These are phyloP conservation scores for Theonella swinhoei DNA, from an alignment of 37 sponge, comb jelly and placozoan genomes.

Conservation along the genomic window DNA sequence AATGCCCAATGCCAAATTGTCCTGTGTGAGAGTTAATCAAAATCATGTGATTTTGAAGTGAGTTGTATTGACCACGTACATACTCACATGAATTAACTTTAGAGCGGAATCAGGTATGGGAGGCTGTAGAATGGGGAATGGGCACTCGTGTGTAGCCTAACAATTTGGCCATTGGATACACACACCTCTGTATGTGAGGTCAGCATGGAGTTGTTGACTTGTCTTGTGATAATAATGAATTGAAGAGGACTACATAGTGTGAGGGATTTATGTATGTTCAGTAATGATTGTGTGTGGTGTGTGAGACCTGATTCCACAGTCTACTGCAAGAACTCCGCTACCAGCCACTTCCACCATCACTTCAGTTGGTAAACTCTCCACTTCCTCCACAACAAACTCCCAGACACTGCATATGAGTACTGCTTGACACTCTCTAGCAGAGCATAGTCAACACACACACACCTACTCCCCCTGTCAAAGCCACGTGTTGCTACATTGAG, in stretches of 20 bases:
- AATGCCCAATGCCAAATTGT: not conserved
- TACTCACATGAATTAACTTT: not conserved
- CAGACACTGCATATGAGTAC: not conserved
- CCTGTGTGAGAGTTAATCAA: not conserved
- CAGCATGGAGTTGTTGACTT: not conserved
- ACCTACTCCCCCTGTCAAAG: constrained; percentile 3
- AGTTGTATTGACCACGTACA: too few relatives aligned
- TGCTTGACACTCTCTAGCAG: too few relatives aligned
- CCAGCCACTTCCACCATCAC: not conserved
- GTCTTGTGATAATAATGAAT: not conserved
- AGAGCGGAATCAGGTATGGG: not conserved
- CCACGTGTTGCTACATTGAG: not conserved
- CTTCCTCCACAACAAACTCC: not conserved
- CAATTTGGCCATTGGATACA: not conserved
- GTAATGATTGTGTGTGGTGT: too few relatives aligned
- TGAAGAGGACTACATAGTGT: not conserved
- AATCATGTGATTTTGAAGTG: too few relatives aligned
- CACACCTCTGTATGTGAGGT: not conserved
- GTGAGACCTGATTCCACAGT: constrained; percentile 15
- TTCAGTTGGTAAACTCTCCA: not conserved
- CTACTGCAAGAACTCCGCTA: not conserved
- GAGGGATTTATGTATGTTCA: too few relatives aligned
- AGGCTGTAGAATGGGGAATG: not conserved
- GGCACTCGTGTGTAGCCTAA: too few relatives aligned
- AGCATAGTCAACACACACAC: too few relatives aligned